Base-by-base conservation (phyloP, 1,140 invertebrate genomes). In the Lasioglossum baleicum region DNA sequence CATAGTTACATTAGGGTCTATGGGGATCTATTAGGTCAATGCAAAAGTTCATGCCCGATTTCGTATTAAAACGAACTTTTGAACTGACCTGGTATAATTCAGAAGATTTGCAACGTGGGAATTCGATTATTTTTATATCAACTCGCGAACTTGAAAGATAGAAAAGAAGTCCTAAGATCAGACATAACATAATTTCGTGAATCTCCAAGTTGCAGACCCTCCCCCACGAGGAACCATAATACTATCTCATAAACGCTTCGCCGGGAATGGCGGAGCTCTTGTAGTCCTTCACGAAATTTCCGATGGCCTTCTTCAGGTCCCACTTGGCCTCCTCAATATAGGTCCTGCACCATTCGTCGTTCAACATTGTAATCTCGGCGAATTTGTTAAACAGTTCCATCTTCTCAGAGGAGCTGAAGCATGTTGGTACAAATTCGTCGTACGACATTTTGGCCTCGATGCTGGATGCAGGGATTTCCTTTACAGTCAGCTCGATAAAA, bases 241-340 rank as follows among this genome's bases (percentile, higher is more conserved):
- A 58, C n/a, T 75, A 81, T 48, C 6, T 66, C 20, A 7, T 3
- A 66, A 91, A 90, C 10, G 87, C 89, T 26, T 86, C 83, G 15
- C n/a, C 13, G 26, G 90, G 84, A 60, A 92, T 17, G 42, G 67
- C n/a, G 0, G 69, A 81, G 35, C 40, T 74, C 75, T 88, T 90
- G 53, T 90, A 90, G 20, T 91, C 83, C 17, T 89, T 71, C 31
- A 89, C 85, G 63, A 93, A 93, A 74, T 84, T 82, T 0, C 63
- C 58, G 51, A 92, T 80, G 0, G 91, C 89, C 78, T 87, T 87
- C 31, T 85, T 84, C 15, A 91, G 70, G 67, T 92, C 65, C 90
- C 91, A 92, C 2, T 87, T 68, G 4, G 77, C 71, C 20, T 90
- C 83, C 64, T 88, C 80, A 35, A 93, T 81, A 81, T 90, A 92